phyloP scores from a whole-genome alignment of 2,113 vertebrate genomes.

The Tetrao urogallus region DNA sequence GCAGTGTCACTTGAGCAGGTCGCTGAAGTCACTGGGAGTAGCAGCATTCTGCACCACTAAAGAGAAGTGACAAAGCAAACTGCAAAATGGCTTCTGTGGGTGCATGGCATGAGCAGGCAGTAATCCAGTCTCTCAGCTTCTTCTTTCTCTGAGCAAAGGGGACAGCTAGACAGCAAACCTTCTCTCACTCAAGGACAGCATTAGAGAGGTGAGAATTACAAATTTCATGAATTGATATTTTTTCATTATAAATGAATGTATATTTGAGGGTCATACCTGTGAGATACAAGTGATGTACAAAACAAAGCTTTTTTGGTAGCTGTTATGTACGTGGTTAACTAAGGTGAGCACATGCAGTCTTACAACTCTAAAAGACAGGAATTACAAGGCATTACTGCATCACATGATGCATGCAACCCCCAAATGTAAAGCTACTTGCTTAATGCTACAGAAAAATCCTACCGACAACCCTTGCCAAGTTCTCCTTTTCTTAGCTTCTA shows the following conservation, averaged over 20 bases:
- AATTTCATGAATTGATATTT: neutral
- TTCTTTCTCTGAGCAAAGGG: neutral
- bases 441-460: neutral
- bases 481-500: neutral
- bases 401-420: neutral
- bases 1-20: neutral
- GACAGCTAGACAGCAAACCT: neutral
- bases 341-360: neutral
- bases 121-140: neutral
- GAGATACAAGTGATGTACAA: neutral
- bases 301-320: neutral
- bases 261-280: neutral
- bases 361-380: neutral
- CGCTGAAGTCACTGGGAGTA: neutral
- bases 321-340: neutral
- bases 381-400: neutral
- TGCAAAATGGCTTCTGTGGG: neutral
- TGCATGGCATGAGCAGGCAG: neutral
- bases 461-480: neutral
- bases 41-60: neutral
- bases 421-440: neutral
- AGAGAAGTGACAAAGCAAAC: neutral
- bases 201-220: neutral
- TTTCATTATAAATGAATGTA: neutral
- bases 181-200: neutral